Percentiles rank a stretch among this genome's conserved stretches.
These are phyloP conservation scores for Onychostruthus taczanowskii DNA, from an alignment of 2,113 vertebrate genomes.

Conservation along the genomic window DNA sequence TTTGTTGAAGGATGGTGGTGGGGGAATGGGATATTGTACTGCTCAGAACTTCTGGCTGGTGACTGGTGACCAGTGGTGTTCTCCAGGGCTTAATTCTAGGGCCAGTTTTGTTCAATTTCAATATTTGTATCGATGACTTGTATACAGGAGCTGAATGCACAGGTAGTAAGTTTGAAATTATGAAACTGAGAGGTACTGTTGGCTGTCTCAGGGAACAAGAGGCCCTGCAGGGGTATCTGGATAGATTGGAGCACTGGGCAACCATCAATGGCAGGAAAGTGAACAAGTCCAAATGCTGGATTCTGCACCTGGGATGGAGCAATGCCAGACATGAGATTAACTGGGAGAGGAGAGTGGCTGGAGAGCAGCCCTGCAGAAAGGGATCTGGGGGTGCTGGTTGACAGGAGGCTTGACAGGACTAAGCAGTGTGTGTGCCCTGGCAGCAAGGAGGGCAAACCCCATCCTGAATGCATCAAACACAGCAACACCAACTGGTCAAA, in stretches of 20 bases:
- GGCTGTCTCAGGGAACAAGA: neutral
- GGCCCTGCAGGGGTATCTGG: neutral
- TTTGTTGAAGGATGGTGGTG: rapidly evolving
- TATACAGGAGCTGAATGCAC: neutral
- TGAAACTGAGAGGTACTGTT: neutral
- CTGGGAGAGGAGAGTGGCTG: neutral
- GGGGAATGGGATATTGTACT: neutral
- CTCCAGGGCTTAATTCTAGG: neutral
- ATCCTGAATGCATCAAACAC: neutral
- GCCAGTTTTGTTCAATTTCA: neutral
- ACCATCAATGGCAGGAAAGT: neutral
- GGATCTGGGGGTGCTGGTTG: neutral
- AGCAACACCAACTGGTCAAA: neutral
- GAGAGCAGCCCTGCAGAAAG: neutral
- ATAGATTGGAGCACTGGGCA: neutral
- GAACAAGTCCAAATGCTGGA: neutral
- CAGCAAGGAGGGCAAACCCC: neutral
- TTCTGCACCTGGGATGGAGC: neutral
- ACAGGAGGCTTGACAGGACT: neutral
- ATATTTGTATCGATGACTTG: neutral
- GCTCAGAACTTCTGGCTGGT: neutral
- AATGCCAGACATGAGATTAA: neutral
- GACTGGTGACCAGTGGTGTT: neutral
- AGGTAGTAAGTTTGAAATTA: neutral
- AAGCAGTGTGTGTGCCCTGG: neutral